A percentile compares a stretch with the other conserved stretches of the same genome.
These are phyloP conservation scores for Trachemys scripta DNA, from an alignment of 2,113 vertebrate genomes.

Conservation along the genomic window DNA sequence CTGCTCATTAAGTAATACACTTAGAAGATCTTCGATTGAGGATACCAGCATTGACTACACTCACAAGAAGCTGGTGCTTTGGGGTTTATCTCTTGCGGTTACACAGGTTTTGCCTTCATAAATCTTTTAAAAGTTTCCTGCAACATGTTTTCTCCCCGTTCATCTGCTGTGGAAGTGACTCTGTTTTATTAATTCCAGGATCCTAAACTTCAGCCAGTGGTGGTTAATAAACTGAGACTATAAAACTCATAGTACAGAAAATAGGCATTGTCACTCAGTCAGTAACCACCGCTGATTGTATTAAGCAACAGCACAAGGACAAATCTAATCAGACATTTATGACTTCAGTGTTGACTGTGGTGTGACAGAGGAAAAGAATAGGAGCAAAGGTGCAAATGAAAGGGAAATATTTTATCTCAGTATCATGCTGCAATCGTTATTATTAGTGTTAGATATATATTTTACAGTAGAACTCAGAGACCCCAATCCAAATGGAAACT, in stretches of 20 bases:
- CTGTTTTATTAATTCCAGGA: slow-evolving; percentile 41
- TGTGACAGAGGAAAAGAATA: background rate
- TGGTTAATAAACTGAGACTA: slow-evolving; percentile 47
- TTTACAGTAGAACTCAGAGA: background rate
- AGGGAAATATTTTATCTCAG: background rate
- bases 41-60: background rate
- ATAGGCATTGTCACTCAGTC: slow-evolving; percentile 12
- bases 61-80: background rate
- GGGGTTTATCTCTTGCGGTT: slow-evolving; percentile 20
- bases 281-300: slow-evolving; percentile 3
- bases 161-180: background rate
- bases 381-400: background rate
- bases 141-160: background rate
- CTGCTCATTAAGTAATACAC: background rate
- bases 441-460: background rate
- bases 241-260: slow-evolving; percentile 65
- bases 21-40: background rate
- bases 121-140: slow-evolving; percentile 43
- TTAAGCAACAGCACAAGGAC: slow-evolving; percentile 23
- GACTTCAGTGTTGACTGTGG: background rate
- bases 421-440: background rate
- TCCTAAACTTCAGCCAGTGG: slow-evolving; percentile 28
- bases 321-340: slow-evolving; percentile 49
- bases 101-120: background rate
- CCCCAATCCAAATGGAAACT: background rate